Percentiles rank a stretch among this genome's conserved stretches.
Evolutionary conservation across 2,888 invertebrate species (phyloP).

Genomic region (Drosophila robusta): DNA sequence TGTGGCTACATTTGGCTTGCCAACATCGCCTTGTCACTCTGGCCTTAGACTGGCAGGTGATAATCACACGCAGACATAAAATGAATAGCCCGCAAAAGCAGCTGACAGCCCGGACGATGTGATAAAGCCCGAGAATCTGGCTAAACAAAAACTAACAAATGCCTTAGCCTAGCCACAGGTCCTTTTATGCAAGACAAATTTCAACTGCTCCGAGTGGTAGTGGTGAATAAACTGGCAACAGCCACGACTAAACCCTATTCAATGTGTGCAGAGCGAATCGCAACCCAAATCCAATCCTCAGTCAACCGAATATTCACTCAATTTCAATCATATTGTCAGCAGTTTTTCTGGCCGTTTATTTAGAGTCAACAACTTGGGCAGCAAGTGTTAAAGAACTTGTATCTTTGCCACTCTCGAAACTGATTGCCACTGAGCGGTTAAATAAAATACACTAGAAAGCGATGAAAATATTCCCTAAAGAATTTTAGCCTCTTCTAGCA

Average conservation of each 20-base stretch:
- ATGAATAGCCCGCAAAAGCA: slow-evolving; percentile 33
- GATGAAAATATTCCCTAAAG: too few species aligned
- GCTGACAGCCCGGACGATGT: slow-evolving; percentile 17
- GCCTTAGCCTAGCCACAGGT: slow-evolving; percentile 31
- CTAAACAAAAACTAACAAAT: slow-evolving; percentile 23
- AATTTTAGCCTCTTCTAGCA: too few species aligned
- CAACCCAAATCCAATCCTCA: slow-evolving; percentile 30
- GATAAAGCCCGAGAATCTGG: slow-evolving; percentile 15
- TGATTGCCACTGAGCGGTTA: neutral
- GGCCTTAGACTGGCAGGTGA: slow-evolving; percentile 65
- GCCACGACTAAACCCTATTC: neutral
- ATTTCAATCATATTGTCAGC: slow-evolving; percentile 44
- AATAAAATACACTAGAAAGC: neutral
- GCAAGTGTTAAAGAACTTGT: neutral
- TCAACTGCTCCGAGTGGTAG: slow-evolving; percentile 7
- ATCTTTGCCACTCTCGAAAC: neutral
- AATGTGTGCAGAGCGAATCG: slow-evolving; percentile 8
- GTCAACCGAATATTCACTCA: slow-evolving; percentile 45
- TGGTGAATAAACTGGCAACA: slow-evolving; percentile 1
- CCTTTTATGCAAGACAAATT: slow-evolving; percentile 44
- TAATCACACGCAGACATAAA: slow-evolving; percentile 60
- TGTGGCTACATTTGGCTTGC: slow-evolving; percentile 15
- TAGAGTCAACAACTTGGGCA: slow-evolving; percentile 18
- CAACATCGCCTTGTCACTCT: slow-evolving; percentile 29
- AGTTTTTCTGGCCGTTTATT: slow-evolving; percentile 20